Percentiles rank a stretch among this genome's conserved stretches.
These are phyloP conservation scores for Drosophila paramelanica DNA, from an alignment of 2,888 invertebrate genomes.

Conservation along the genomic window DNA sequence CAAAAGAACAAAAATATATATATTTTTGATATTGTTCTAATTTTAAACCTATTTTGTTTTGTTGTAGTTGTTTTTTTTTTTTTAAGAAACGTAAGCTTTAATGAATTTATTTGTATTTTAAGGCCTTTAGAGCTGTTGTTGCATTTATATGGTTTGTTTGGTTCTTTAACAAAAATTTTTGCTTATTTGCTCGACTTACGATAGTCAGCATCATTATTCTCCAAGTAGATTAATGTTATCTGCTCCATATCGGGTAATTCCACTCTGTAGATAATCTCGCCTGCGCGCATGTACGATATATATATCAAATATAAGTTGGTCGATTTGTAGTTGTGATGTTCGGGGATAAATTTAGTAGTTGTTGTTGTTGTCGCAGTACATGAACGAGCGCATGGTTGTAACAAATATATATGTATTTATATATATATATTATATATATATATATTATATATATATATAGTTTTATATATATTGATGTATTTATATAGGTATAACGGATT, in stretches of 20 bases:
- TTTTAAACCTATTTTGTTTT: conserved; percentile 34
- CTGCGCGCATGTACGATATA: conserved; percentile 84
- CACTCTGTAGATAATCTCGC: conserved; percentile 97
- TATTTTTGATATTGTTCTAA: conserved; percentile 51
- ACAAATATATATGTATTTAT: conserved; percentile 31
- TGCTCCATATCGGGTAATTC: conserved; percentile 97
- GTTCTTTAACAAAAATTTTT: conserved; percentile 59
- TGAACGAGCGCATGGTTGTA: conserved; percentile 56
- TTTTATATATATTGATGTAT: conserved; percentile 37
- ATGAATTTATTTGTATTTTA: conserved; percentile 56
- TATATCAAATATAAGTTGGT: conserved; percentile 37
- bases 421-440: conserved; percentile 27
- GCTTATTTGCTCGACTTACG: conserved; percentile 85
- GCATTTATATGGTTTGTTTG: conserved; percentile 59
- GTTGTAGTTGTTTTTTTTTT: neutral
- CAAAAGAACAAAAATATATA: conserved; percentile 40
- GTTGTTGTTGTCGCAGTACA: conserved; percentile 66
- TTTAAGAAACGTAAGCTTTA: conserved; percentile 51
- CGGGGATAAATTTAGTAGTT: conserved; percentile 60
- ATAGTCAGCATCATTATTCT: conserved; percentile 88
- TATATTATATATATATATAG: conserved; percentile 20
- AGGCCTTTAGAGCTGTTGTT: conserved; percentile 59
- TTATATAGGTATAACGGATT: conserved; percentile 27
- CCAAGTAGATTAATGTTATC: conserved; percentile 97
- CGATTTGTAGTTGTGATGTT: conserved; percentile 55